Base-by-base conservation (phyloP, 1,140 invertebrate species). In the Rhagoletis pomonella region DNA sequence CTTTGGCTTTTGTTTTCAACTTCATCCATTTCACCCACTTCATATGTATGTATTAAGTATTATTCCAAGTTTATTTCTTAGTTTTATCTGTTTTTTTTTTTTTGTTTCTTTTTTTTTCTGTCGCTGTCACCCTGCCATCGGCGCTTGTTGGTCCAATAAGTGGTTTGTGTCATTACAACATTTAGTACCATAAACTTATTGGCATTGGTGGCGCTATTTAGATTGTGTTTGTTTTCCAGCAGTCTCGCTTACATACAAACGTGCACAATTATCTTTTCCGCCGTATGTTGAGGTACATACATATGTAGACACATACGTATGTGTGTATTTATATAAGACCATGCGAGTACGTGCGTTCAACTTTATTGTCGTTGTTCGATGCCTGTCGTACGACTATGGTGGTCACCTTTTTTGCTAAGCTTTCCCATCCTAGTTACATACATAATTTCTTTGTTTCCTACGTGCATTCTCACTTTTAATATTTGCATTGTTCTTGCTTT, bases 1-100 rank as follows among this genome's bases (percentile, higher is more conserved):
- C 73, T 81, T 81, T 29, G 69, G 73, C 73, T 58, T 81, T 81
- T 81, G 73, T 81, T n/a, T 55, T 19, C 73, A 81, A 9, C 47
- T 81, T 81, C 7, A 4, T n/a, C 1, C 55, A n/a, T 47, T 81
- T 81, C 19, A 55, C 55, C 4, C 29, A 29, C 29, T 29, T 29
- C 29, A 29, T 29, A 29, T 29, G 29, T 29, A 29, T 29, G 29
- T 29, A 29, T 29, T 29, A 29, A 81, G 17, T 81, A 7, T 55
- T 55, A 3, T 42, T 47, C 39, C 67, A 73, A 44, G 14, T 81
- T 81, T 58, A 7, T 55, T 55, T 29, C 47, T 42, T 77, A 17
- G 3, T 77, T 14, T 50, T 55, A 73, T 73, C 44, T 47, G 12
- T 29, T 47, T 58, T 77, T 77, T n/a, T n/a, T n/a, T n/a, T 47